These are phyloP conservation scores for Corythaixoides concolor DNA, from an alignment of 2,113 vertebrate species.

Conservation along the genomic window DNA sequence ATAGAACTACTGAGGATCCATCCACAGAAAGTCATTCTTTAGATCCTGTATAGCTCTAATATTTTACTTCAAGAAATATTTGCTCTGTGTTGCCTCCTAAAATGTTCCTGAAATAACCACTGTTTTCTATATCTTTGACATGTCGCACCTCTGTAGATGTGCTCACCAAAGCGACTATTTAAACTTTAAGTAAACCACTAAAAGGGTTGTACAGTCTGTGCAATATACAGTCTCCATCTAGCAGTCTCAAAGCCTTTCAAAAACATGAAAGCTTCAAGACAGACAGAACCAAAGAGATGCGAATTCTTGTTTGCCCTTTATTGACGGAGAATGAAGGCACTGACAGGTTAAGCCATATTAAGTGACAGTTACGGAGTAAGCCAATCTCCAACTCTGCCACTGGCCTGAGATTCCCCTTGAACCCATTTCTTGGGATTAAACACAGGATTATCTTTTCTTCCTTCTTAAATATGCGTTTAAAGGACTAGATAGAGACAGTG, in stretches of 20 bases:
- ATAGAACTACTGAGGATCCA: neutral
- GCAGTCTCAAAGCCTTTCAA: neutral
- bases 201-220: neutral
- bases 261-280: neutral
- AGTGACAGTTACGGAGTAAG: neutral
- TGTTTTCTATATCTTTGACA: neutral
- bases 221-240: neutral
- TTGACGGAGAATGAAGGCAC: neutral
- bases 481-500: neutral
- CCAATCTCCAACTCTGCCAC: neutral
- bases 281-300: neutral
- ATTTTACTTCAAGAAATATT: neutral
- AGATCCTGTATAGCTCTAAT: neutral
- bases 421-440: neutral
- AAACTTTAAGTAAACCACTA: neutral
- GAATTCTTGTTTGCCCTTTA: neutral
- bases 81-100: neutral
- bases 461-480: neutral
- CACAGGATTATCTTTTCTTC: conserved; percentile 1
- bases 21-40: neutral
- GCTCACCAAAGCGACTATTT: neutral
- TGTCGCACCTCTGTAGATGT: neutral
- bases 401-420: conserved; percentile 10
- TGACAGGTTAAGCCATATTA: conserved; percentile 12
- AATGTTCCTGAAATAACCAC: neutral